Conservation (phyloP, 2,888 invertebrate genomes). For the Cantharis flavilabris region DNA sequence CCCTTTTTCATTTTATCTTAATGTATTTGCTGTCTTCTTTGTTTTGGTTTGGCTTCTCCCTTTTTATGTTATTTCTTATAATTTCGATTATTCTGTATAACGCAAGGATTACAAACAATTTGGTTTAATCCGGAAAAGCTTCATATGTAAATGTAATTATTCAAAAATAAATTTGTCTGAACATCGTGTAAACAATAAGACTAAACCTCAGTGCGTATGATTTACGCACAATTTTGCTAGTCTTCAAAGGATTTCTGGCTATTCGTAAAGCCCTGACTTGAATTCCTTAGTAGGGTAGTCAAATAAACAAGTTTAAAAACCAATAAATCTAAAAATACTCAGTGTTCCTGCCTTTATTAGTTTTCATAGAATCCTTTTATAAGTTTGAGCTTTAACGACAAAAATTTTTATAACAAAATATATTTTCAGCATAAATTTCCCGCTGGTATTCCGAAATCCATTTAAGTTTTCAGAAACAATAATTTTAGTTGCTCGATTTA, state of each 20-base stretch:
- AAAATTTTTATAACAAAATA: neutral
- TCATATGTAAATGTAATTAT: neutral
- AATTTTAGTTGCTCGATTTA: neutral
- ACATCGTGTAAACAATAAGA: neutral
- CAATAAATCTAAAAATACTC: neutral
- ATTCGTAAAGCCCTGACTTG: neutral
- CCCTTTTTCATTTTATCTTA: neutral
- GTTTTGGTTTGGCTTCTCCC: neutral
- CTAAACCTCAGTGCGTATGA: neutral
- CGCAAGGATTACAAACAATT: neutral
- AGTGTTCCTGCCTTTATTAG: neutral
- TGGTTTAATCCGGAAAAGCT: neutral
- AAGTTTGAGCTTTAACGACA: neutral
- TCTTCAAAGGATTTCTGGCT: neutral
- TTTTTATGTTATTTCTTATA: neutral
- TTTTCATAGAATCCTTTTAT: neutral
- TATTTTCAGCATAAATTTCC: neutral
- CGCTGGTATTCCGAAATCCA: neutral
- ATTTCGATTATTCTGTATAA: neutral
- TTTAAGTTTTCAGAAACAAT: neutral
- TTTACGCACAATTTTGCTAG: neutral
- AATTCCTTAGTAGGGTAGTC: neutral
- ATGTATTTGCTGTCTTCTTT: neutral
- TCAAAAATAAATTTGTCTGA: neutral
- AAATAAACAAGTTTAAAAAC: neutral